Evolutionary conservation across 2,888 invertebrate genomes (phyloP), one percentile per base, ranked within the genome.

Genomic region (Geophilus truncorum): DNA sequence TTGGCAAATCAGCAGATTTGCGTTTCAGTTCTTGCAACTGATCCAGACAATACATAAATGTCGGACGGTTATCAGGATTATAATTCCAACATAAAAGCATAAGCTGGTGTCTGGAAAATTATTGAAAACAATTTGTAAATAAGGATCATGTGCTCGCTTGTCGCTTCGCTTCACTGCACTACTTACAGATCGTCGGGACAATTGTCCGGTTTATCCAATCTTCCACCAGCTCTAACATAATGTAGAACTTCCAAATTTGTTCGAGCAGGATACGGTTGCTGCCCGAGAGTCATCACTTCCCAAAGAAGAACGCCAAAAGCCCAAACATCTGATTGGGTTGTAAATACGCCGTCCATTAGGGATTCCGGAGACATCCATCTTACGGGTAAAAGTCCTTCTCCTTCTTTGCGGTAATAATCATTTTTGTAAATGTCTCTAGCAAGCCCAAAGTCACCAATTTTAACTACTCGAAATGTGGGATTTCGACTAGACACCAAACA

Each of bases 281-380:
- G 95, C 0, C 98, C 98, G 78, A 98, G 88, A 0, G 98, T 96
- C 86, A 98, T 91, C 77, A 98, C 95, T 90, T 99, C 99, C 97
- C 98, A 98, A 86, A 97, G 91, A 2, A 98, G 89, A 0, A 98
- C 88, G 62, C 89, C 89, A 85, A 88, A 89, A 4, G 89, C 87
- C 89, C 98, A 98, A 4, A 98, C 97, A 87, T 98, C 98, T 0
- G 96, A 96, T 86, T 98, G 97, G 78, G 94, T 94, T 0, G 97
- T 97, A 86, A 98, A 99, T 0, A 98, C 93, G 0, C 98, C 97
- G 86, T 98, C 97, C 0, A 96, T 93, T 12, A 98, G 88, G 28
- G 97, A 96, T 88, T 99, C 99, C 0, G 98, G 98, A 0, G 97
- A 93, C 97, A 99, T 98, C 98, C 98, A 98, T 57, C 88, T 90